Evolutionary conservation across 1,140 invertebrate genomes (phyloP).

Genomic region (Cydia strobilella): DNA sequence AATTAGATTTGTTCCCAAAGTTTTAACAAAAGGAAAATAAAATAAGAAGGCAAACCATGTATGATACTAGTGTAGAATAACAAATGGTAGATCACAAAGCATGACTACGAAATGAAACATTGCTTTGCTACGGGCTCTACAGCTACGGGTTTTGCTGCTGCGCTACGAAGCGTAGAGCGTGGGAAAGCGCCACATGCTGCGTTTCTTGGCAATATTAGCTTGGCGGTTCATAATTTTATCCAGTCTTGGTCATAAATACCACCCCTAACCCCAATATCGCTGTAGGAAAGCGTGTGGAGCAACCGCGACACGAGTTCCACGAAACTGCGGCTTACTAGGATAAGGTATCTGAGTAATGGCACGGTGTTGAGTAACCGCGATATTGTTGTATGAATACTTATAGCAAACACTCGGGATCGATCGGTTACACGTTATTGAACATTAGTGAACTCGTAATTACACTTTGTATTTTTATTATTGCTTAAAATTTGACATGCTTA

Average conservation of each 20-base stretch:
- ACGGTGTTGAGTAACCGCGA: neutral
- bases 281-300: slow-evolving; percentile 43
- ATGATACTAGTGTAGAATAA: neutral
- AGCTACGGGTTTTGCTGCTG: slow-evolving; percentile 38
- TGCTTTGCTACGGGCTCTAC: slow-evolving; percentile 47
- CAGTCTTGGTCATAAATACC: slow-evolving; percentile 52
- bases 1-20: no score
- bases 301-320: slow-evolving; percentile 38
- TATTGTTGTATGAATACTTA: neutral
- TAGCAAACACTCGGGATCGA: no score
- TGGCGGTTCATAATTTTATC: slow-evolving; percentile 58
- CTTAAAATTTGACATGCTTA: no score
- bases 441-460: no score
- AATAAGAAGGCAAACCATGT: no score
- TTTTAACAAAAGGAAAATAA: no score
- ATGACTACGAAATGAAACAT: slow-evolving; percentile 43
- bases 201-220: slow-evolving; percentile 54
- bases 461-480: no score
- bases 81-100: slow-evolving; percentile 38
- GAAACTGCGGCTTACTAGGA: slow-evolving; percentile 40
- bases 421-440: no score
- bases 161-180: slow-evolving; percentile 41
- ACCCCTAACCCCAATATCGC: slow-evolving; percentile 50
- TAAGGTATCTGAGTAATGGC: slow-evolving; percentile 27
- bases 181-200: slow-evolving; percentile 49